Percentiles rank a stretch among this genome's conserved stretches.
Evolutionary conservation across 2,888 invertebrate genomes (phyloP).

Genomic region (Cactoblastis cactorum): DNA sequence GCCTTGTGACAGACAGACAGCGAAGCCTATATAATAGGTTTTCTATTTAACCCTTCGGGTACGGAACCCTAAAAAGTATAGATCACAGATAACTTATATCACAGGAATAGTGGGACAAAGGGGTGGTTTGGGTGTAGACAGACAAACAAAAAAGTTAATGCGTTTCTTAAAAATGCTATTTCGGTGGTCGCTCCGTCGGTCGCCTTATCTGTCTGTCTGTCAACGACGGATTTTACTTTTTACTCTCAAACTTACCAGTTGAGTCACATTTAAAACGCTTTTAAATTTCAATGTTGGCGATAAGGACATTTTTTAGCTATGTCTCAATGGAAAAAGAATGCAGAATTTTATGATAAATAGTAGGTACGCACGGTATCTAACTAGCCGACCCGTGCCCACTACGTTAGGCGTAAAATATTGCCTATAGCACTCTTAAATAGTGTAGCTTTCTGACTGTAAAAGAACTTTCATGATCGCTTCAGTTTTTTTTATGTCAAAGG

Average conservation of each 20-base stretch:
- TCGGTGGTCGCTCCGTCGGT: slow-evolving; percentile 47
- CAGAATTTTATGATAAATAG: no score
- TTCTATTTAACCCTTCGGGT: no score
- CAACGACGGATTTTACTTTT: slow-evolving; percentile 39
- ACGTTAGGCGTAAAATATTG: no score
- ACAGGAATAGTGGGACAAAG: slow-evolving; percentile 28
- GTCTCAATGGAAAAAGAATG: not conserved
- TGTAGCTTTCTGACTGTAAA: no score
- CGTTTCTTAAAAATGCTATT: slow-evolving; percentile 58
- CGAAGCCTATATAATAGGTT: no score
- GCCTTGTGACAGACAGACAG: no score
- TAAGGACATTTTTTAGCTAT: not conserved
- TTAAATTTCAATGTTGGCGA: not conserved
- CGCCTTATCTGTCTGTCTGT: slow-evolving; percentile 63
- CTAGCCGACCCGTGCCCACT: no score
- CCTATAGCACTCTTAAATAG: no score
- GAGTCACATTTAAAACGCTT: slow-evolving; percentile 30
- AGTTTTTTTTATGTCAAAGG: no score
- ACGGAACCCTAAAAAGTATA: no score
- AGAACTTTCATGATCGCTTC: no score
- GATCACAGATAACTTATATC: slow-evolving; percentile 24
- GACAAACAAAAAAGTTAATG: slow-evolving; percentile 55
- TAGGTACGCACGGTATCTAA: no score
- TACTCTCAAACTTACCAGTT: slow-evolving; percentile 27
- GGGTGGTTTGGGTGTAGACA: slow-evolving; percentile 26